A percentile compares a stretch with the other conserved stretches of the same genome.
phyloP scores from a whole-genome alignment of 2,113 vertebrate genomes.

The Rhinoderma darwinii region DNA sequence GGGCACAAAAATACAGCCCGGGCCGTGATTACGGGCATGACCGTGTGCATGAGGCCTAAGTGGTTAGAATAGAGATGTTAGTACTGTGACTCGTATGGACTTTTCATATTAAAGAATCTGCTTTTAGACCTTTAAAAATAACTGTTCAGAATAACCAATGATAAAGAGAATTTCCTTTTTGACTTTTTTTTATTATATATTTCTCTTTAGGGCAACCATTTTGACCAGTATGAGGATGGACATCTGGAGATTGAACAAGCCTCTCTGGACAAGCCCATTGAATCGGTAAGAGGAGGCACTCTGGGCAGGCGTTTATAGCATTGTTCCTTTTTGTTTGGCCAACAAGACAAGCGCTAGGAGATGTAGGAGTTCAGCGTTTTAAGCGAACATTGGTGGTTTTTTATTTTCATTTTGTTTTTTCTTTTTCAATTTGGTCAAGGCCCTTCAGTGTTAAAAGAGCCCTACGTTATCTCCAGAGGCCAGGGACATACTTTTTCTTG shows the following conservation, averaged over 20 bases:
- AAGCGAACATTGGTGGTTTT: constrained; percentile 4
- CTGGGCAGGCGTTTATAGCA: constrained; percentile 32
- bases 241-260: constrained; percentile 98
- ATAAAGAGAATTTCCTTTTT: background rate
- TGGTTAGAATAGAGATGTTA: too few relatives aligned
- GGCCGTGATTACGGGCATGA: too few relatives aligned
- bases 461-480: background rate
- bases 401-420: background rate
- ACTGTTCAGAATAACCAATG: too few relatives aligned
- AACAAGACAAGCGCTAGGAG: constrained; percentile 16
- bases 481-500: background rate
- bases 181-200: constrained; percentile 7
- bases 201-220: constrained; percentile 93
- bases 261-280: constrained; percentile 98
- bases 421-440: background rate
- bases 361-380: background rate
- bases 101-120: too few relatives aligned
- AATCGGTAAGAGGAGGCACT: constrained; percentile 90
- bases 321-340: constrained; percentile 43
- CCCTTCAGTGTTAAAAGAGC: background rate
- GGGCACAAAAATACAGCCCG: too few relatives aligned
- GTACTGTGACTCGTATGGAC: too few relatives aligned
- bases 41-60: too few relatives aligned
- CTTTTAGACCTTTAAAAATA: too few relatives aligned
- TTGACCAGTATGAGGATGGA: constrained; percentile 99